Evolutionary conservation across 2,797 vertebrate species (phyloP).

Genomic region (Petrocephalus sullivani): DNA sequence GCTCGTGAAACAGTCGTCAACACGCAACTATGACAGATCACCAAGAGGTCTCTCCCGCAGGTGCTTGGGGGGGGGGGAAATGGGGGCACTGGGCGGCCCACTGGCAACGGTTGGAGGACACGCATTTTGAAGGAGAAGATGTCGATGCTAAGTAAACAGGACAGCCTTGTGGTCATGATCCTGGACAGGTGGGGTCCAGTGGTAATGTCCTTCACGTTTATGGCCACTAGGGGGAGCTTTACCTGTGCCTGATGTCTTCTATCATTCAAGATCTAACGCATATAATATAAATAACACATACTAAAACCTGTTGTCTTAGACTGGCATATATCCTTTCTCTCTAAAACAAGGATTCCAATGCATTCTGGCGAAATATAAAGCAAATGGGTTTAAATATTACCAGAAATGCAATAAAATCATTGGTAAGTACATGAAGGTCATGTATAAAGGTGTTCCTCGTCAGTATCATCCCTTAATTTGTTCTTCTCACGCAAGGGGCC

Average conservation of each 20-base stretch:
- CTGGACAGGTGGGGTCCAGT: conserved; percentile 60
- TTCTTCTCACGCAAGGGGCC: neutral
- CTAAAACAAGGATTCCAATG: neutral
- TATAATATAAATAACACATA: too few species aligned
- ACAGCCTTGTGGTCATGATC: conserved; percentile 64
- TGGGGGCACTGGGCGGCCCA: conserved; percentile 57
- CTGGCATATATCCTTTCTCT: neutral
- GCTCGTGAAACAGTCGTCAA: neutral
- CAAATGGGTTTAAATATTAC: neutral
- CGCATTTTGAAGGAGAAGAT: conserved; percentile 64
- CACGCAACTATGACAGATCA: neutral
- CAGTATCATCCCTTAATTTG: neutral
- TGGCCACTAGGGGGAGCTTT: neutral
- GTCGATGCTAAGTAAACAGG: conserved; percentile 48
- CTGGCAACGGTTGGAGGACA: conserved; percentile 69
- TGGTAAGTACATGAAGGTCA: neutral
- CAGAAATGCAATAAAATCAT: neutral
- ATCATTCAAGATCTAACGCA: neutral
- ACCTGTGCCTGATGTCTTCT: neutral
- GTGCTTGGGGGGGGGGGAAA: conserved; percentile 58
- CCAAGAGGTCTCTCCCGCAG: conserved; percentile 35
- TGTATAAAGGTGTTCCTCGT: neutral
- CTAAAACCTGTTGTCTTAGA: neutral
- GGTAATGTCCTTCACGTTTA: neutral
- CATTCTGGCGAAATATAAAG: neutral